These are phyloP conservation scores for Barypeithes pellucidus DNA, from an alignment of 2,888 invertebrate species.

Conservation along the genomic window DNA sequence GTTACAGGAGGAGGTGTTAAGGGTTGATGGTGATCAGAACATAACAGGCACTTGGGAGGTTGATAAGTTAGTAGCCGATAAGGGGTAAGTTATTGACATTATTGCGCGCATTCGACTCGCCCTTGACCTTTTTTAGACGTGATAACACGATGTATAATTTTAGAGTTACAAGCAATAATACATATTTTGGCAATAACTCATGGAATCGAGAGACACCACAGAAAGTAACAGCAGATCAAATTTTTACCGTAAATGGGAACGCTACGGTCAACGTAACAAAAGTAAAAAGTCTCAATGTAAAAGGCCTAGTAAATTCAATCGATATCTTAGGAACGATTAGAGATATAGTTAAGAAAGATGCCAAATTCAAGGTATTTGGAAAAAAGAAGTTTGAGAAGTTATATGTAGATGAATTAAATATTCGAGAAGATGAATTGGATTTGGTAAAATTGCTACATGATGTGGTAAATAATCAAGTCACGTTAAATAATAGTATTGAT, in stretches of 20 bases:
- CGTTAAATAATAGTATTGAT: slow-evolving; percentile 53
- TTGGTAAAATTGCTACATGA: slow-evolving; percentile 37
- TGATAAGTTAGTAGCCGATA: slow-evolving; percentile 62
- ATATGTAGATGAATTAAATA: slow-evolving; percentile 59
- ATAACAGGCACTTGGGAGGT: slow-evolving; percentile 70
- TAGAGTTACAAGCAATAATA: slow-evolving; percentile 57
- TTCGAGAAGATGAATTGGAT: slow-evolving; percentile 55
- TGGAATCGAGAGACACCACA: slow-evolving; percentile 51
- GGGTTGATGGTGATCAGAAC: slow-evolving; percentile 70
- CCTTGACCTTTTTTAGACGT: no score
- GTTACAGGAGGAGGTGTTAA: slow-evolving; percentile 69
- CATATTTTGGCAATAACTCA: slow-evolving; percentile 56
- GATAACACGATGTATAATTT: no score
- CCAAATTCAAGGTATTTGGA: slow-evolving; percentile 56
- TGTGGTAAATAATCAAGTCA: slow-evolving; percentile 51
- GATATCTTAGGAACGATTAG: slow-evolving; percentile 62
- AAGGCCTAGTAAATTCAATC: slow-evolving; percentile 61
- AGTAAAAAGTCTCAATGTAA: slow-evolving; percentile 54
- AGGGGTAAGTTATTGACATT: slow-evolving; percentile 54
- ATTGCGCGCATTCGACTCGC: no score
- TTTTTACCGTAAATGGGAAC: neutral
- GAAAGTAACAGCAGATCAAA: neutral
- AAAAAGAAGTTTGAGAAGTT: slow-evolving; percentile 63
- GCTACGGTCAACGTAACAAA: slow-evolving; percentile 54
- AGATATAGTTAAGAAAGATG: slow-evolving; percentile 63